These are phyloP conservation scores for Tenthredo scrophulariae DNA, from an alignment of 2,888 invertebrate genomes.

Conservation along the genomic window DNA sequence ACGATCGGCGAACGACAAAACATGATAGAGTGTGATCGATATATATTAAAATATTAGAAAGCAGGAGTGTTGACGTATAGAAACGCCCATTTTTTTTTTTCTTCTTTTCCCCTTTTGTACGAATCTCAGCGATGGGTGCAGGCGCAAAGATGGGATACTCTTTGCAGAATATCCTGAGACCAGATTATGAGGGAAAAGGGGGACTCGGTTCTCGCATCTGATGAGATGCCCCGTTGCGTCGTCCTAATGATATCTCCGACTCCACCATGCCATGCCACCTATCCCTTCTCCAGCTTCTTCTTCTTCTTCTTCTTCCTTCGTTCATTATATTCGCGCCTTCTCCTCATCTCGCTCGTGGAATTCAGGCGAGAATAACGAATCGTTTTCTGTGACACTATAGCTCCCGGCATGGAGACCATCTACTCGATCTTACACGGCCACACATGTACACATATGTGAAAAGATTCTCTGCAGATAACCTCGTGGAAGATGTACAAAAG, in stretches of 20 bases:
- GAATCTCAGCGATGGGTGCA: neutral
- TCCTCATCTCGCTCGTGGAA: slow-evolving; percentile 30
- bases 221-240: slow-evolving; percentile 56
- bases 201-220: slow-evolving; percentile 28
- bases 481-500: neutral
- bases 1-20: slow-evolving; percentile 45
- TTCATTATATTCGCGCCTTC: slow-evolving; percentile 9
- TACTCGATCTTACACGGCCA: neutral
- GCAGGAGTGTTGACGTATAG: neutral
- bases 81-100: neutral
- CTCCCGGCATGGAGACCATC: neutral
- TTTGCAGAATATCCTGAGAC: slow-evolving; percentile 20
- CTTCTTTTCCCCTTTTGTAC: neutral
- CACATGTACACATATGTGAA: neutral
- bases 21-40: slow-evolving; percentile 52
- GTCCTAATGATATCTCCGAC: slow-evolving; percentile 57
- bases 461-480: slow-evolving; percentile 21
- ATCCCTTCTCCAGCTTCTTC: neutral
- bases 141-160: neutral
- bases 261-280: neutral
- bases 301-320: neutral
- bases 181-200: slow-evolving; percentile 8
- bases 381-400: slow-evolving; percentile 24
- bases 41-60: slow-evolving; percentile 50
- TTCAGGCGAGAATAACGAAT: slow-evolving; percentile 57